phyloP scores from a whole-genome alignment of 2,888 invertebrate species.

The Lissonota sp. region DNA sequence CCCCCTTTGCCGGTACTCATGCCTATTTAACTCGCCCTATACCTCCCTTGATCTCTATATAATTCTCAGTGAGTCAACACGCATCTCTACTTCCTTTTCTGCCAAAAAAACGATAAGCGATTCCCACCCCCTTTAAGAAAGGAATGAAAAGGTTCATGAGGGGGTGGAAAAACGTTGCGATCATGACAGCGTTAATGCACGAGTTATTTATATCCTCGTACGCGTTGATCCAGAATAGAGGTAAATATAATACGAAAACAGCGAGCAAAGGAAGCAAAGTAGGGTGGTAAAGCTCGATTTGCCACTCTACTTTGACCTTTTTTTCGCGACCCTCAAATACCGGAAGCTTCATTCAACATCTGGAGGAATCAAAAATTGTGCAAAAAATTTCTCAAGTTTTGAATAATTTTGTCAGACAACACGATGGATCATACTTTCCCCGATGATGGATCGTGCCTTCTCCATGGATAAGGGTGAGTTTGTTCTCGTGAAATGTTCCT shows the following conservation, averaged over 20 bases:
- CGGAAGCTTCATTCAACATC: not conserved
- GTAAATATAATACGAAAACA: conserved; percentile 68
- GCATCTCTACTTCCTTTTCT: conserved; percentile 7
- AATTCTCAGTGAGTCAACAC: not conserved
- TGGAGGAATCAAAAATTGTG: not conserved
- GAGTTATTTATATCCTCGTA: conserved; percentile 71
- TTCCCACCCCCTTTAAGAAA: too few species aligned
- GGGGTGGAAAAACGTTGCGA: conserved; percentile 57
- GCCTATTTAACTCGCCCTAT: not conserved
- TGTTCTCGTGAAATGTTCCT: not conserved
- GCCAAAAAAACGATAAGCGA: not conserved
- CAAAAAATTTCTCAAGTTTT: not conserved
- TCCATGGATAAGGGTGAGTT: too few species aligned
- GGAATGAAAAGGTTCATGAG: not conserved
- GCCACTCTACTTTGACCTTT: too few species aligned
- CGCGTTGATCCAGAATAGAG: conserved; percentile 59
- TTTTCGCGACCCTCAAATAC: too few species aligned
- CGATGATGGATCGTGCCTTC: too few species aligned
- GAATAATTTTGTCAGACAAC: not conserved
- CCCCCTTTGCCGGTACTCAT: conserved; percentile 34
- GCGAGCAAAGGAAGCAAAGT: too few species aligned
- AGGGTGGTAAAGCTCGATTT: too few species aligned
- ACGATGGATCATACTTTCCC: not conserved
- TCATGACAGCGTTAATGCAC: conserved; percentile 49
- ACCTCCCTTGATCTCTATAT: not conserved